These are phyloP conservation scores for Piliocolobus tephrosceles DNA, from an alignment of 2,113 vertebrate species.

Conservation along the genomic window DNA sequence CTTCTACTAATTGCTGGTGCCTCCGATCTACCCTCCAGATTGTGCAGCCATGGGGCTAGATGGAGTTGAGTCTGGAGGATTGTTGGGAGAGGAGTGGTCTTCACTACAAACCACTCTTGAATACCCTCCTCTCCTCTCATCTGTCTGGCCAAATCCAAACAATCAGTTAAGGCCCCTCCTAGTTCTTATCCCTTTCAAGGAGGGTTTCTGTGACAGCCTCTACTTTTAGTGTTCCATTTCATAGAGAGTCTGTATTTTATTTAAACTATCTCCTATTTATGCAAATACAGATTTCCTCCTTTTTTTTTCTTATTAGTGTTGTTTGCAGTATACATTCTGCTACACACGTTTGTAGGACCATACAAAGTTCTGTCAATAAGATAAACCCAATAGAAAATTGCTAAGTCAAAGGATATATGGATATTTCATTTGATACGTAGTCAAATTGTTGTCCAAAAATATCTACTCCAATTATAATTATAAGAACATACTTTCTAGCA, in stretches of 20 bases:
- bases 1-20: no score
- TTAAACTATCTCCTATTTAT: background rate
- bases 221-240: background rate
- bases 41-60: rapidly evolving
- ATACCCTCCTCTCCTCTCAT: background rate
- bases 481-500: background rate
- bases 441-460: constrained; percentile 9
- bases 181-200: background rate
- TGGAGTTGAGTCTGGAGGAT: background rate
- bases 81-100: background rate
- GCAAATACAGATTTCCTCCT: no score
- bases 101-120: background rate
- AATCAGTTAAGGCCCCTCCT: background rate
- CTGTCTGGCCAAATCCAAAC: background rate
- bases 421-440: background rate
- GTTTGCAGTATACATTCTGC: background rate
- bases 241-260: background rate
- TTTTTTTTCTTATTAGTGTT: background rate
- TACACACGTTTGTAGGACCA: background rate
- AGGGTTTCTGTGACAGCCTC: background rate
- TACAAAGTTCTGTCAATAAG: background rate
- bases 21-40: background rate
- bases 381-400: background rate
- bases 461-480: background rate
- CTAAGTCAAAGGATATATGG: background rate